Evolutionary conservation across 30 jellyfish, hydroid and myxozoan species (phyloP).

Genomic region (Catostylus mosaicus): DNA sequence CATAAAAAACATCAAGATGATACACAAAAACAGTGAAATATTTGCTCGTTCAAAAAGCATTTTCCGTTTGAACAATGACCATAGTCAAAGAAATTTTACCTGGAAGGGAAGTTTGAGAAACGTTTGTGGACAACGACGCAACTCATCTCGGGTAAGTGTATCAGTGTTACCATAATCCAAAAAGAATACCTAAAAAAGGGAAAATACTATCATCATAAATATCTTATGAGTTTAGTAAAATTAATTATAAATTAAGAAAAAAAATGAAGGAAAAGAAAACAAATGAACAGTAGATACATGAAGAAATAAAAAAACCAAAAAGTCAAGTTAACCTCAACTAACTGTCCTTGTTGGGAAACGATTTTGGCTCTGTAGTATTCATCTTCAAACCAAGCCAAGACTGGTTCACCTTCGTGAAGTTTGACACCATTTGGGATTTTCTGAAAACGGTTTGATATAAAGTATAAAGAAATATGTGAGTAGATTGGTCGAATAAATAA

Average conservation of each 20-base stretch:
- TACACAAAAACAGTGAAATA: no score
- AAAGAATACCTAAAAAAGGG: conserved; percentile 72
- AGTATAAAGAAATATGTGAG: no score
- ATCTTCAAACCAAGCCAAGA: conserved; percentile 89
- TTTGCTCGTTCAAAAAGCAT: no score
- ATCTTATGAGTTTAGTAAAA: background rate
- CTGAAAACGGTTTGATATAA: no score
- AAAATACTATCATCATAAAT: background rate
- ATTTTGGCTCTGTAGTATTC: conserved; percentile 92
- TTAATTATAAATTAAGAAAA: no score
- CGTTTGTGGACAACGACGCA: conserved; percentile 82
- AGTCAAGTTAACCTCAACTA: background rate
- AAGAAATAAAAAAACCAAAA: no score
- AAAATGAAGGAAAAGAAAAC: background rate
- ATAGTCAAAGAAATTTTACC: conserved; percentile 22
- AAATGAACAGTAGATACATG: background rate
- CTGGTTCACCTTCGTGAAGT: conserved; percentile 30
- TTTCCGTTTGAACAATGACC: no score
- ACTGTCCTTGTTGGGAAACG: background rate
- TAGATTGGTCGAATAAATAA: no score
- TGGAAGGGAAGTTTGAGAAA: conserved; percentile 84
- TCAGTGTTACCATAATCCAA: conserved; percentile 91
- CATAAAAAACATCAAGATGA: no score
- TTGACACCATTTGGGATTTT: conserved; percentile 42
- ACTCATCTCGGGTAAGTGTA: conserved; percentile 35